phyloP scores from a whole-genome alignment of 2,888 invertebrate species.

The Cremastinae sp. region DNA sequence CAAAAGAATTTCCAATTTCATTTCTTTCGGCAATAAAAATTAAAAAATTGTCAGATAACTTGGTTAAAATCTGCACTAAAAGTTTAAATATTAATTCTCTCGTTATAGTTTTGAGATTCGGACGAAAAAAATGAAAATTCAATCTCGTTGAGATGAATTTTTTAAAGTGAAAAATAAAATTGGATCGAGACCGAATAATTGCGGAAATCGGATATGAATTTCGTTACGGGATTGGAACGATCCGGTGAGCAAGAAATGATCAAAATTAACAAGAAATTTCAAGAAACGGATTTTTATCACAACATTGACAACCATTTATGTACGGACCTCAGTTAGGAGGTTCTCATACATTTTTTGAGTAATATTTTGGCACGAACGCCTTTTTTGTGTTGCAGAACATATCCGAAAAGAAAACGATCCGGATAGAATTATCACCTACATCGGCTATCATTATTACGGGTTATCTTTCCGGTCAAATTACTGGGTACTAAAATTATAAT shows the following conservation, averaged over 20 bases:
- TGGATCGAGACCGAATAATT: neutral
- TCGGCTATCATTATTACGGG: conserved; percentile 76
- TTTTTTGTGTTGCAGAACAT: conserved; percentile 69
- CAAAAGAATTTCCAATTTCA: conserved; percentile 11
- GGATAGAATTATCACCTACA: conserved; percentile 69
- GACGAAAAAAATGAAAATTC: neutral
- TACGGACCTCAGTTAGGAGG: conserved; percentile 51
- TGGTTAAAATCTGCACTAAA: neutral
- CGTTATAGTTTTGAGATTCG: conserved; percentile 6
- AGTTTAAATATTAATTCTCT: conserved; percentile 19
- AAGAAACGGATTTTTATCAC: conserved; percentile 65
- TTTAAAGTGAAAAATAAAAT: too few relatives aligned
- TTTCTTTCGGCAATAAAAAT: conserved; percentile 26
- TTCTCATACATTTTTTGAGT: neutral
- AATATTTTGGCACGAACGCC: conserved; percentile 1
- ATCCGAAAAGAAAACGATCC: conserved; percentile 64
- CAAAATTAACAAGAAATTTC: conserved; percentile 50
- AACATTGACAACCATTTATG: conserved; percentile 70
- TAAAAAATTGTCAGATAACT: conserved; percentile 40
- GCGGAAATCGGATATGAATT: conserved; percentile 29
- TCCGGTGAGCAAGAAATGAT: conserved; percentile 43
- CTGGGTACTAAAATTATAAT: conserved; percentile 67
- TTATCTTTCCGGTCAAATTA: conserved; percentile 72
- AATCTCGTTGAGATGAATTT: neutral
- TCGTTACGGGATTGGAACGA: conserved; percentile 17